Percentiles rank a stretch among this genome's conserved stretches.
Conservation (phyloP, 2,797 vertebrate genomes). For the Esox lucius region DNA sequence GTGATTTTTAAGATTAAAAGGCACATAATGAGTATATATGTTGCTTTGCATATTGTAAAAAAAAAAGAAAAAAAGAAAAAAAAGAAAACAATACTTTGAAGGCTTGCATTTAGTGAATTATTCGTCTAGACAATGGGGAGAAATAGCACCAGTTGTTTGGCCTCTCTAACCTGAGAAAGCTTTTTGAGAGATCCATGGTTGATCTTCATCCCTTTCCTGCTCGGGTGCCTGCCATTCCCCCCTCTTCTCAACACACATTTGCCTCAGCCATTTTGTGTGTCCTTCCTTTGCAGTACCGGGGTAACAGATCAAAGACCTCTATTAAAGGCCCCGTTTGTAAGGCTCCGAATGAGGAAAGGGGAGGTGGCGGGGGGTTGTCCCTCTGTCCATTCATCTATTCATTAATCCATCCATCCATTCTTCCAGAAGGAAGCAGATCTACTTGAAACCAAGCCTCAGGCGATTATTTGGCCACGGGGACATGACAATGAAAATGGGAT, state of each 20-base stretch:
- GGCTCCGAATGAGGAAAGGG: conserved; percentile 29
- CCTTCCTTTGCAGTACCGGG: conserved; percentile 38
- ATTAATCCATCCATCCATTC: conserved; percentile 43
- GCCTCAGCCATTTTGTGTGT: conserved; percentile 31
- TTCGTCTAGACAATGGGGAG: conserved; percentile 49
- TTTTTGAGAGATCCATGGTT: conserved; percentile 74
- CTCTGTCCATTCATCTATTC: conserved; percentile 40
- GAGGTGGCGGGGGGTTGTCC: conserved; percentile 48
- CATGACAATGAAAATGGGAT: conserved; percentile 44
- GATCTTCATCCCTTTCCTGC: conserved; percentile 77
- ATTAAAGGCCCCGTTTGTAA: conserved; percentile 29
- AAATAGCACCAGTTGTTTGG: conserved; percentile 90
- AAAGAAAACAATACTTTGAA: conserved; percentile 63
- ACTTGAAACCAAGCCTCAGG: conserved; percentile 49
- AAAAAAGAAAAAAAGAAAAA: conserved; percentile 55
- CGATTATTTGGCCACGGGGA: conserved; percentile 47
- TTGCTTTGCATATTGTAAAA: conserved; percentile 59
- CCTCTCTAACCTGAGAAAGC: conserved; percentile 93
- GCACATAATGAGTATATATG: conserved; percentile 67
- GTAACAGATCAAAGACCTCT: conserved; percentile 42
- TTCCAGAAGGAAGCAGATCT: conserved; percentile 57
- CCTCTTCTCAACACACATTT: conserved; percentile 25
- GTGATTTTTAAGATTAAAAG: conserved; percentile 61
- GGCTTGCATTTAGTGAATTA: conserved; percentile 63
- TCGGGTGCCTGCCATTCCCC: conserved; percentile 60